Conservation (phyloP, 2,888 invertebrate genomes). For the Synanthedon formicaeformis region DNA sequence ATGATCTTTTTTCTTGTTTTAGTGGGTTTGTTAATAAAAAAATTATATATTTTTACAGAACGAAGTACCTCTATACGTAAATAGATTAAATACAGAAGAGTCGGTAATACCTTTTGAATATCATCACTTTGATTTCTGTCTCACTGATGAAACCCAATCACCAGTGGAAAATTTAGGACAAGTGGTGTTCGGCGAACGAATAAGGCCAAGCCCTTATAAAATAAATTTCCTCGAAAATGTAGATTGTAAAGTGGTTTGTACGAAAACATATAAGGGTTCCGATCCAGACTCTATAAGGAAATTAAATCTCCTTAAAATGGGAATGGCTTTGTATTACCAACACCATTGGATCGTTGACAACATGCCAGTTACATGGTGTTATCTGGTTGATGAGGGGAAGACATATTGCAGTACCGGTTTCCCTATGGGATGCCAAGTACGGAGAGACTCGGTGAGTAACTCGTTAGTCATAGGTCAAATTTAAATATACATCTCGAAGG, state of each 20-base stretch:
- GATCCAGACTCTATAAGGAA: slow-evolving; percentile 75
- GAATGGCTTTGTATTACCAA: slow-evolving; percentile 95
- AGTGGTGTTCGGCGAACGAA: slow-evolving; percentile 99
- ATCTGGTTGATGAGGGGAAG: slow-evolving; percentile 77
- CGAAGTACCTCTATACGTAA: slow-evolving; percentile 90
- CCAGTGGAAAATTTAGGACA: slow-evolving; percentile 98
- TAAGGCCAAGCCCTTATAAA: slow-evolving; percentile 92
- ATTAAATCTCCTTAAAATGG: slow-evolving; percentile 87
- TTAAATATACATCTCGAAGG: background rate
- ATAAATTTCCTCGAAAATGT: slow-evolving; percentile 84
- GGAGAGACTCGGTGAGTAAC: slow-evolving; percentile 60
- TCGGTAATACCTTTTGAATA: slow-evolving; percentile 99
- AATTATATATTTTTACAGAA: slow-evolving; percentile 74
- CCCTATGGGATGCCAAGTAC: slow-evolving; percentile 95
- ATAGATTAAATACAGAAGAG: slow-evolving; percentile 97
- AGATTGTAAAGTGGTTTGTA: slow-evolving; percentile 72
- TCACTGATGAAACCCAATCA: slow-evolving; percentile 79
- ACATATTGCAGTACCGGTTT: slow-evolving; percentile 95
- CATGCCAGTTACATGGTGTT: slow-evolving; percentile 99
- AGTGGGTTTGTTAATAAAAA: background rate
- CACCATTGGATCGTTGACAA: slow-evolving; percentile 99
- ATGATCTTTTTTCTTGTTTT: too few relatives aligned
- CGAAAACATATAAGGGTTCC: slow-evolving; percentile 77
- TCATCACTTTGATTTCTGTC: slow-evolving; percentile 96
- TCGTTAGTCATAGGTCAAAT: background rate